Conservation (phyloP, 2,888 invertebrate genomes). For the Aethes cnicana region DNA sequence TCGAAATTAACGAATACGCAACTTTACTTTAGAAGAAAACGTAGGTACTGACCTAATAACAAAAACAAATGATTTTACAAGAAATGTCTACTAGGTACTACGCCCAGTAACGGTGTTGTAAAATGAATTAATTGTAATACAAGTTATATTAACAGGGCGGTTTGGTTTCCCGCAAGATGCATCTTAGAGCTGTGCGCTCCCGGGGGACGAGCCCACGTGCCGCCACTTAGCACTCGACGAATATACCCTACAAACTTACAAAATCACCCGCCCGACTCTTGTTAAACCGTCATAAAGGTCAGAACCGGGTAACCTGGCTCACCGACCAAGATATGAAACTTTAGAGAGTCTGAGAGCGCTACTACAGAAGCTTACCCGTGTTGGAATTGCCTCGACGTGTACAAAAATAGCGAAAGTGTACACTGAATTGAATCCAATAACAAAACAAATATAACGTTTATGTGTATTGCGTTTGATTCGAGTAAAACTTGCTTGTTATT, state of each 20-base stretch:
- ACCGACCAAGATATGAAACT: conserved; percentile 59
- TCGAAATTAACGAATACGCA: too few species aligned
- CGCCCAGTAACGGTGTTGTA: conserved; percentile 49
- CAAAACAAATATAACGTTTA: conserved; percentile 48
- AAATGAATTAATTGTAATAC: conserved; percentile 71
- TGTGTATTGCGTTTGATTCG: conserved; percentile 29
- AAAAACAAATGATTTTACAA: too few species aligned
- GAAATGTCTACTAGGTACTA: conserved; percentile 23
- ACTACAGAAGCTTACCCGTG: conserved; percentile 70
- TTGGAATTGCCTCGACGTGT: conserved; percentile 74
- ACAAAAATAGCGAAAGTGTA: conserved; percentile 73
- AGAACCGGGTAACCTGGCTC: conserved; percentile 53
- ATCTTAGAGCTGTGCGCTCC: conserved; percentile 65
- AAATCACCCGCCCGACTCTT: conserved; percentile 46
- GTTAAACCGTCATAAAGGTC: conserved; percentile 51
- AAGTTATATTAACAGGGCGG: conserved; percentile 64
- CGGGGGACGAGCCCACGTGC: conserved; percentile 69
- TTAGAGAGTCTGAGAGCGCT: conserved; percentile 68
- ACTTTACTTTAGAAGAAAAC: too few species aligned
- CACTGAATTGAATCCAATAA: conserved; percentile 62
- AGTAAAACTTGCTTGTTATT: conserved; percentile 21
- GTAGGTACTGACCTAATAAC: neutral
- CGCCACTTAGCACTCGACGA: conserved; percentile 73
- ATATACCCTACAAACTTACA: conserved; percentile 54
- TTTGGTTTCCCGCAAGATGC: conserved; percentile 70